Conservation (phyloP, 2,888 invertebrate species). For the Kuschelorhynchus macadamiae region DNA sequence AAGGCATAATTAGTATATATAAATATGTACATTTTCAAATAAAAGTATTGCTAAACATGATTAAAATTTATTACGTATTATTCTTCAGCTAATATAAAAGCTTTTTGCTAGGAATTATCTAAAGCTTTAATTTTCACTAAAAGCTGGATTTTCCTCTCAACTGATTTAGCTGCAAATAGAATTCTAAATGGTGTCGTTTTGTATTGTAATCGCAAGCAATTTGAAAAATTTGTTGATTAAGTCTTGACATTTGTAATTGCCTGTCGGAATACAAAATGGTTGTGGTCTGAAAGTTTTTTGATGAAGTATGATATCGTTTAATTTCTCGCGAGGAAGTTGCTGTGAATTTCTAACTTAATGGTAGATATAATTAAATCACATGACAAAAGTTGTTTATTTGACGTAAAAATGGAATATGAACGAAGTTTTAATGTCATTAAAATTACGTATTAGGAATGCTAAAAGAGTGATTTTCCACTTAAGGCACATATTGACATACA, state of each 20-base stretch:
- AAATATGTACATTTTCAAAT: background rate
- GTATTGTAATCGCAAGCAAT: conserved; percentile 27
- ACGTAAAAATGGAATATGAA: too few species aligned
- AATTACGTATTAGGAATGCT: too few species aligned
- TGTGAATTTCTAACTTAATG: too few species aligned
- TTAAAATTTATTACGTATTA: conserved; percentile 20
- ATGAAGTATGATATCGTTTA: background rate
- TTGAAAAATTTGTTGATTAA: conserved; percentile 16
- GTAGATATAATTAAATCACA: too few species aligned
- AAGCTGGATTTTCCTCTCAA: conserved; percentile 26
- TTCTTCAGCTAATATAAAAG: conserved; percentile 8
- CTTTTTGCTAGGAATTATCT: conserved; percentile 13
- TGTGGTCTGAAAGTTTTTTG: conserved; percentile 6
- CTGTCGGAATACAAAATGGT: background rate
- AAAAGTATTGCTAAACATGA: conserved; percentile 5
- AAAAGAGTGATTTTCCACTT: too few species aligned
- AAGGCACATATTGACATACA: too few species aligned
- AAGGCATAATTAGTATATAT: too few species aligned
- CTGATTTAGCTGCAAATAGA: conserved; percentile 27
- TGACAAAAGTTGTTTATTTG: background rate
- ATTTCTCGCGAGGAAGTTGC: conserved; percentile 2
- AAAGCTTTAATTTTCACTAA: conserved; percentile 29
- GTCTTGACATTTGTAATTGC: conserved; percentile 19
- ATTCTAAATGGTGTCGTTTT: conserved; percentile 25
- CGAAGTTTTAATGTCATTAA: too few species aligned